Evolutionary conservation across 2,797 vertebrate genomes (phyloP), one percentile per base, ranked within the genome.

Genomic region (Acomys russatus): DNA sequence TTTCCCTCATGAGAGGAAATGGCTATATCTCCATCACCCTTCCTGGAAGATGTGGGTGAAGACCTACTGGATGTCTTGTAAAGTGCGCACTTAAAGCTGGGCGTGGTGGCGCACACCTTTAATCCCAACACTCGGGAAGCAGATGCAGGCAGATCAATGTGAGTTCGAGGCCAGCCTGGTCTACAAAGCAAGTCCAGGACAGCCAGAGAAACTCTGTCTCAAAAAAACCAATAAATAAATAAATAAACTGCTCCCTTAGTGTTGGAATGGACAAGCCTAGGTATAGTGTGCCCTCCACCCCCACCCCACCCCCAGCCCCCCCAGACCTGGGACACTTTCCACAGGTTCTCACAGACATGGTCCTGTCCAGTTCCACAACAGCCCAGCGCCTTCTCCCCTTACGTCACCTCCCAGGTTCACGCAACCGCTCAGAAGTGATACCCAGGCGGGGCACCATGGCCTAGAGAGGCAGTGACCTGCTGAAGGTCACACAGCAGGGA

Each of bases 331-430:
- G 73, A 68, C 30, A 12, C 14, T 20, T 44, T 38, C 17, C 44
- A 9, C 35, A 49, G 56, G 33, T 61, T 63, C 68, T 73, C 20
- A 25, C 3, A 54, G 51, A 15, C 56, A 12, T 2, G 3, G 38
- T 9, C 44, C 51, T 15, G 9, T 44, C 14, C 33, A 56, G 15
- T 11, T n/a, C 51, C 70, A 18, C 4, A 25, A 15, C 30, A 59
- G 15, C 9, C 76, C 49, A 63, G 30, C 0, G 0, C 9, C 3
- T 73, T 66, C 82, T 3, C 3, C 4, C 0, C 9, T 5, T 8
- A 3, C 4, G 0, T 0, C 2, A 0, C 10, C 79, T 91, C 30
- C 76, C 77, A 15, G 49, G 35, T 3, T 12, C 64, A 25, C 7
- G 49, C 28, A 11, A 12, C n/a, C 0, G 28, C 25, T 10, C 44